Base-by-base conservation (phyloP, 2,888 invertebrate species). In the Griposia aprilina region DNA sequence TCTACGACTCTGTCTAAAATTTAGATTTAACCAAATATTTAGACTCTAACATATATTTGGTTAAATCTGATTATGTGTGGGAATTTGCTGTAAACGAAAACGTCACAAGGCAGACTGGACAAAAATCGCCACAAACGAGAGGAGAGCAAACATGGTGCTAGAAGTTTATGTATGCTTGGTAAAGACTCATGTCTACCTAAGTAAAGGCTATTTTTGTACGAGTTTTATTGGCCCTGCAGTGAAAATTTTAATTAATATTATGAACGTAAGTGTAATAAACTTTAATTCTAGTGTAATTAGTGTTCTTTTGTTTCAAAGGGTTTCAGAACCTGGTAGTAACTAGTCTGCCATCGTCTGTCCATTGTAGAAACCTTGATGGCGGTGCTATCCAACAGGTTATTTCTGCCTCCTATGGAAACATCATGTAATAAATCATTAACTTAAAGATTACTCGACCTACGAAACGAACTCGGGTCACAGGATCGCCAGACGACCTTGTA, bases 61-160 rank as follows among this genome's bases (percentile, higher is more conserved):
- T n/a, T 48, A 52, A 36, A 82, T 60, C 45, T 76, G 41, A 57
- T 55, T 52, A 23, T 62, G 55, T 81, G 76, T 62, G 76, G 36
- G 50, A 75, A 48, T 65, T 81, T 15, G 59, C 52, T 48, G 45
- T 52, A 26, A 66, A 59, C 48, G 66, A 60, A 60, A 66, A 60
- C 36, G 59, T 59, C 3, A 52, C 23, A 41, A 60, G 76, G n/a
- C 52, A 15, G 6, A 74, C 10, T 17, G 30, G 45, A 48, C 8
- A 20, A 48, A 48, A 67, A 48, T 20, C 26, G 13, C 67, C 26
- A 23, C 10, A 30, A 67, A 26, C 13, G 2, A 13, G 0, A 11
- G n/a, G 17, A 0, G 7, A 48, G 4, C 7, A 6, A 26, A 1
- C 13, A 48, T 13, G 45, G 8, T 15, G 20, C 48, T 8, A 67